These are phyloP conservation scores for Galaxias olidus DNA, from an alignment of 2,797 vertebrate genomes.

Conservation along the genomic window DNA sequence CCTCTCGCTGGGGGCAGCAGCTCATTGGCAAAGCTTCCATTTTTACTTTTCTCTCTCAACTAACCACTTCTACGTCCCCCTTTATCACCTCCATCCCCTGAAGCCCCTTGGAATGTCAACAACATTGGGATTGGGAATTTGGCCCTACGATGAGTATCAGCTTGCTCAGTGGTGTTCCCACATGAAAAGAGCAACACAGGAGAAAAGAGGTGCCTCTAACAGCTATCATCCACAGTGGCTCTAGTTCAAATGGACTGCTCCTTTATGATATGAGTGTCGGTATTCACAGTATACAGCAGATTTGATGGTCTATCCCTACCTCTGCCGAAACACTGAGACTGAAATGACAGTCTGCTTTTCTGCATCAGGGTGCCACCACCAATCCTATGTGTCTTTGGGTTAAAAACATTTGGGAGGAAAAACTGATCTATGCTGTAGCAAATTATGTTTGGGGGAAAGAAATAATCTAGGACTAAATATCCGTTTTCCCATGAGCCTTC, in stretches of 20 bases:
- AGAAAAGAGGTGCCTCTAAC: constrained; percentile 37
- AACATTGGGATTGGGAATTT: constrained; percentile 54
- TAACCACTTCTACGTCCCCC: constrained; percentile 31
- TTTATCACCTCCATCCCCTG: constrained; percentile 27
- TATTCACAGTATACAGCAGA: constrained; percentile 40
- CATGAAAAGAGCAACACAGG: constrained; percentile 41
- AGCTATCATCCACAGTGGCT: constrained; percentile 46
- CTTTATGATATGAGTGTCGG: constrained; percentile 41
- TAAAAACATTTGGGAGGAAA: constrained; percentile 55
- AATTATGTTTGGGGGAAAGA: constrained; percentile 64
- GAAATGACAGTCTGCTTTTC: constrained; percentile 65
- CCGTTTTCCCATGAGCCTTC: constrained; percentile 65
- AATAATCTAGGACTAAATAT: constrained; percentile 68
- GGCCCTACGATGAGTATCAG: constrained; percentile 57
- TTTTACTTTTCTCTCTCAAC: constrained; percentile 59
- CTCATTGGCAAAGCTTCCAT: constrained; percentile 66
- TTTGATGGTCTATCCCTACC: constrained; percentile 49
- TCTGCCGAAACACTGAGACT: constrained; percentile 61
- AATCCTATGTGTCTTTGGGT: constrained; percentile 52
- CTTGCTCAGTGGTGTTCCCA: constrained; percentile 49
- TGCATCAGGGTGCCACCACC: constrained; percentile 59
- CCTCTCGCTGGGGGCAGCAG: constrained; percentile 22
- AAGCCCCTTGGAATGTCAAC: constrained; percentile 66
- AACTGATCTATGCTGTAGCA: constrained; percentile 64
- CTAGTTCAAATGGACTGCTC: constrained; percentile 51